phyloP scores from a whole-genome alignment of 2,113 vertebrate species.

The Perca flavescens region DNA sequence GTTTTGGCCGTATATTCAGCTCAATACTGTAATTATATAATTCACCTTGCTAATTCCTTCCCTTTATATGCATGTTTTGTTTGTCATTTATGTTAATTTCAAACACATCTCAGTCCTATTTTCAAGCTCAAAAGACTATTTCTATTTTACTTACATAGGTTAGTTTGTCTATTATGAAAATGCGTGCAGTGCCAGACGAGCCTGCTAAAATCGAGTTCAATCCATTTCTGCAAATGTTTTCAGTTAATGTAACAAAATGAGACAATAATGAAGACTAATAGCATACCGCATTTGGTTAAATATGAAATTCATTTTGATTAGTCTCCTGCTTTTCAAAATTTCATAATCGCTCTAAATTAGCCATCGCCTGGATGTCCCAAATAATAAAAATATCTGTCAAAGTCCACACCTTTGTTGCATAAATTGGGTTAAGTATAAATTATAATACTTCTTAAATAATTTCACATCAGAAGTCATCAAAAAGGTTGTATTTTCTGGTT shows the following conservation, averaged over 20 bases:
- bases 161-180: conserved; percentile 13
- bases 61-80: conserved; percentile 15
- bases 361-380: conserved; percentile 62
- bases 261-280: conserved; percentile 81
- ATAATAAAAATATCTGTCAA: conserved; percentile 82
- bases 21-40: conserved; percentile 37
- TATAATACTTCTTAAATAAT: conserved; percentile 25
- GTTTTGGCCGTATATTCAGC: conserved; percentile 46
- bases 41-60: conserved; percentile 41
- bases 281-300: conserved; percentile 78
- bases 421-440: conserved; percentile 56
- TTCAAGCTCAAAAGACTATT: not conserved
- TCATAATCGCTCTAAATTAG: conserved; percentile 77
- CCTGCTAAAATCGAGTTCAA: conserved; percentile 55
- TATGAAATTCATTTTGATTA: conserved; percentile 82
- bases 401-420: conserved; percentile 45
- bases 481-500: not conserved
- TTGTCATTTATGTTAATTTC: not conserved
- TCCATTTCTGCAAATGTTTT: conserved; percentile 72
- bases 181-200: conserved; percentile 41
- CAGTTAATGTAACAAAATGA: conserved; percentile 77
- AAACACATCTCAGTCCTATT: not conserved
- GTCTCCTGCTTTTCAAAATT: conserved; percentile 72
- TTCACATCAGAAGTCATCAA: conserved; percentile 22
- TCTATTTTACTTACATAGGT: not conserved